A percentile compares a stretch with the other conserved stretches of the same genome.
phyloP scores from a whole-genome alignment of 2,797 vertebrate genomes.

The Eidolon dupreanum region DNA sequence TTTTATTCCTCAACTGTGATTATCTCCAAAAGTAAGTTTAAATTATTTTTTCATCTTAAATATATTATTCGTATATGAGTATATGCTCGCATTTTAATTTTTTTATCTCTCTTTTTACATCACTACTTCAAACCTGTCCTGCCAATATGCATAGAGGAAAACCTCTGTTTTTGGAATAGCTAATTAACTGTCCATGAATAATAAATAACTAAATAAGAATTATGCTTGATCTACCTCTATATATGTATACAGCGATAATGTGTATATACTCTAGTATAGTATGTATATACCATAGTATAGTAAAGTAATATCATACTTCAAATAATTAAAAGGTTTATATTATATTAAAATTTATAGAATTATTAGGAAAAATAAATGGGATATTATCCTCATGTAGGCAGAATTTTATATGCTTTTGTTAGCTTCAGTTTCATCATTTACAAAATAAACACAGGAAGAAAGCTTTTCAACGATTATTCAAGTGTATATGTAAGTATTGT shows the following conservation, averaged over 20 bases:
- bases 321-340: neutral
- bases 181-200: neutral
- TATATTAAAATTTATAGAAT: neutral
- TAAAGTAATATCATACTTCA: neutral
- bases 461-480: neutral
- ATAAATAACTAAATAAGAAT: neutral
- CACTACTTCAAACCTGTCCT: neutral
- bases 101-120: neutral
- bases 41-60: neutral
- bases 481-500: neutral
- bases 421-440: neutral
- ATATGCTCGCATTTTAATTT: neutral
- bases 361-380: neutral
- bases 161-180: neutral
- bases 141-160: neutral
- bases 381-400: neutral
- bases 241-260: neutral
- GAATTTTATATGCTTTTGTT: neutral
- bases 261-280: too few species aligned
- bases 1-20: neutral
- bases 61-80: neutral
- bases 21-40: neutral
- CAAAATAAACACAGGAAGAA: neutral
- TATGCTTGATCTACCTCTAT: neutral
- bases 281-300: neutral